Evolutionary conservation across 2,797 vertebrate genomes (phyloP).

Genomic region (Crax fasciolata): DNA sequence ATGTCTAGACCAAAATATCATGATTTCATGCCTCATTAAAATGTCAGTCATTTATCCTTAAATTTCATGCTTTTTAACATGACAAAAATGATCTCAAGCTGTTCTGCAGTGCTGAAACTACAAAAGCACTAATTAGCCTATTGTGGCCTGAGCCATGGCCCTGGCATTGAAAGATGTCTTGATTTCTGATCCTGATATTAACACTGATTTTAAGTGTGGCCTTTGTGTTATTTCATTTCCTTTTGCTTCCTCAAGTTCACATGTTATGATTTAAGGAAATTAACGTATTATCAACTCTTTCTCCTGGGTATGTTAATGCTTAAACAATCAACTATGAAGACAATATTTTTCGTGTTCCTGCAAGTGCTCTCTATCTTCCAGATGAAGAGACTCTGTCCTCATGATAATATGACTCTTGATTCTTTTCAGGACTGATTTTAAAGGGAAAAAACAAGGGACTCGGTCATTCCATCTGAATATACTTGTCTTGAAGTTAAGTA

Average conservation of each 20-base stretch:
- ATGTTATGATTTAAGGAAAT: conserved; percentile 10
- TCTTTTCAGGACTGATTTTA: neutral
- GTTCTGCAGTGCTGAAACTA: neutral
- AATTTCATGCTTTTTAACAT: neutral
- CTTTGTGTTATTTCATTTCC: neutral
- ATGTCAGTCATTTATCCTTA: neutral
- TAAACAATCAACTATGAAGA: neutral
- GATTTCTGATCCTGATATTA: neutral
- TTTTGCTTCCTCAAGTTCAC: neutral
- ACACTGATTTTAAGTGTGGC: neutral
- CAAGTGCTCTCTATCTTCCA: neutral
- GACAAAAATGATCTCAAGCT: neutral
- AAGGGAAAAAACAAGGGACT: neutral
- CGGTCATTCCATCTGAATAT: neutral
- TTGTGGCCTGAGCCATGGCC: neutral
- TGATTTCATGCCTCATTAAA: neutral
- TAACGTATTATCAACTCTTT: neutral
- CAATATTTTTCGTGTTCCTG: neutral
- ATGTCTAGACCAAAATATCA: neutral
- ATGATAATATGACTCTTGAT: neutral
- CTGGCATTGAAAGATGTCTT: neutral
- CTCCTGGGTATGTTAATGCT: neutral
- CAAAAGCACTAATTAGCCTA: neutral
- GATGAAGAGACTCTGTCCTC: neutral
- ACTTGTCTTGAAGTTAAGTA: conserved; percentile 1